A percentile compares a stretch with the other conserved stretches of the same genome.
Evolutionary conservation across 2,797 vertebrate species (phyloP).

Genomic region (Poecilia wingei): DNA sequence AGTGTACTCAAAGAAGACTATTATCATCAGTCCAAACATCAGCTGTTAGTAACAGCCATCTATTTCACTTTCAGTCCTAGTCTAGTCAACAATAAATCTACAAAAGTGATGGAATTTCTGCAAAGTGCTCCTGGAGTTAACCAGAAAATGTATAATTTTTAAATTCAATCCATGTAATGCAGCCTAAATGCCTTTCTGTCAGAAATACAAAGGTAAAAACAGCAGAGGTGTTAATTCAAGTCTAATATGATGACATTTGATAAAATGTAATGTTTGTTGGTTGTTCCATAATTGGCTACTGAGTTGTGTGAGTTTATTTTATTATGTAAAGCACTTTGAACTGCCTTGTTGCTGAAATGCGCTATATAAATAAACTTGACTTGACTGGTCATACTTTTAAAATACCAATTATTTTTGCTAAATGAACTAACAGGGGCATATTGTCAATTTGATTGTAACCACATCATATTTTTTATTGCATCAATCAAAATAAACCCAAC

Average conservation of each 20-base stretch:
- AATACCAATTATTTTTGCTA: not conserved
- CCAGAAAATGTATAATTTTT: not conserved
- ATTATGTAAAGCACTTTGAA: too few relatives aligned
- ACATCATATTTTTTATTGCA: not conserved
- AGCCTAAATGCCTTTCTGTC: not conserved
- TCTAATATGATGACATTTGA: not conserved
- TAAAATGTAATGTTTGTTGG: too few relatives aligned
- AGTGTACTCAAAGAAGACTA: too few relatives aligned
- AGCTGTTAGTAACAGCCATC: too few relatives aligned
- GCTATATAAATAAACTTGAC: too few relatives aligned
- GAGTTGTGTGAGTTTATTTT: too few relatives aligned
- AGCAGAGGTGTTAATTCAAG: not conserved
- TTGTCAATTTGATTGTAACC: not conserved
- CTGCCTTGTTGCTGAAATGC: too few relatives aligned
- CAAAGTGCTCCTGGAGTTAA: not conserved
- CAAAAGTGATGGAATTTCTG: not conserved
- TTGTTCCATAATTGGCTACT: too few relatives aligned
- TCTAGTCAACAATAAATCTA: not conserved
- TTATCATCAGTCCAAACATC: too few relatives aligned
- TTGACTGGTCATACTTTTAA: not conserved
- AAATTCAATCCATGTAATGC: not conserved
- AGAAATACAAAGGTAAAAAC: not conserved
- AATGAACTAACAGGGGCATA: not conserved
- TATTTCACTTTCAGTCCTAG: too few relatives aligned
- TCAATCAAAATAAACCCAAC: not conserved